Conservation (phyloP, 92 coral and sea anemone genomes). For the Muricea muricata region DNA sequence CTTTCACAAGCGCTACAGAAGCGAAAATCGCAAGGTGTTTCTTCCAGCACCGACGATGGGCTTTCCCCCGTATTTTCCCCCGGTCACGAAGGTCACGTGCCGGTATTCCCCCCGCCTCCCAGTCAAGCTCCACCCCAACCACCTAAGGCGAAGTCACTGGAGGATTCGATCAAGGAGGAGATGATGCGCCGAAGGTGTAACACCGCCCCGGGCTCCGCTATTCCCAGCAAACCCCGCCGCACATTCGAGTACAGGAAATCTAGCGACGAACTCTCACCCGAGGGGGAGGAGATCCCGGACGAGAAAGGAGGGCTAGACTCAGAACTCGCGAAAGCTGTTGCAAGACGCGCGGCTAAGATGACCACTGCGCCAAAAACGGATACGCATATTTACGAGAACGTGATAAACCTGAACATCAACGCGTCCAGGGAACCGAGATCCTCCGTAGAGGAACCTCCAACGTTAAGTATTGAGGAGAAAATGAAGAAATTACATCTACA, state of each 20-base stretch:
- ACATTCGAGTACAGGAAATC: slow-evolving; percentile 30
- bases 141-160: slow-evolving; percentile 14
- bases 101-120: slow-evolving; percentile 21
- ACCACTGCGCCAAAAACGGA: slow-evolving; percentile 13
- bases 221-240: slow-evolving; percentile 51
- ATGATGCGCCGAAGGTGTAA: slow-evolving; percentile 34
- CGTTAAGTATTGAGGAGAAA: slow-evolving; percentile 30
- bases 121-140: background rate
- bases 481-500: slow-evolving; percentile 15
- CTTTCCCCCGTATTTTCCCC: slow-evolving; percentile 13
- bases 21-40: slow-evolving; percentile 19
- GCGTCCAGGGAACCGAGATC: slow-evolving; percentile 5
- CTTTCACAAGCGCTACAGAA: slow-evolving; percentile 30
- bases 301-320: slow-evolving; percentile 14
- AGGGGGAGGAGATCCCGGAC: slow-evolving; percentile 6
- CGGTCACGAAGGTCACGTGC: background rate
- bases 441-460: slow-evolving; percentile 29
- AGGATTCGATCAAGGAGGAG: slow-evolving; percentile 33
- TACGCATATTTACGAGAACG: slow-evolving; percentile 29
- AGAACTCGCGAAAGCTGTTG: slow-evolving; percentile 39
- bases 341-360: slow-evolving; percentile 33
- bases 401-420: background rate
- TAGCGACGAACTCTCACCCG: slow-evolving; percentile 33
- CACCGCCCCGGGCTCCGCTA: slow-evolving; percentile 48
- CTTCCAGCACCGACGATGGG: slow-evolving; percentile 13